These are phyloP conservation scores for Polylopha cassiicola DNA, from an alignment of 2,888 invertebrate species.

Conservation along the genomic window DNA sequence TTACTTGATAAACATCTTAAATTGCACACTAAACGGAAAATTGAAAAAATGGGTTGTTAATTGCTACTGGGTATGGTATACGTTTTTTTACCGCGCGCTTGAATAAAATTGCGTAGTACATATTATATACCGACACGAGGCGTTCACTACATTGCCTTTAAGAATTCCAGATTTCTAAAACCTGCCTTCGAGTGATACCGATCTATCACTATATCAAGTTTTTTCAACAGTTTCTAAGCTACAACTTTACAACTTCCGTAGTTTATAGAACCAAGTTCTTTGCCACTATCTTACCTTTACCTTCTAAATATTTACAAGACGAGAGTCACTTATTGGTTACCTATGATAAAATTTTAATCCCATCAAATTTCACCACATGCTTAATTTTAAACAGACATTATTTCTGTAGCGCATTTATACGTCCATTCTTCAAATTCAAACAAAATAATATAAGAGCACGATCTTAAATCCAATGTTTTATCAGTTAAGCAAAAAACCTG, in stretches of 20 bases:
- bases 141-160: background rate
- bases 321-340: too few species aligned
- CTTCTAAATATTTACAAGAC: too few species aligned
- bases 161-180: constrained; percentile 6
- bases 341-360: too few species aligned
- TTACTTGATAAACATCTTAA: background rate
- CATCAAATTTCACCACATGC: too few species aligned
- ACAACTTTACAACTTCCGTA: too few species aligned
- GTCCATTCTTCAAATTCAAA: too few species aligned
- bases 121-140: background rate
- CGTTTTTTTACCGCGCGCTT: constrained; percentile 1
- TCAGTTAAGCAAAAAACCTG: constrained; percentile 61
- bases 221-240: too few species aligned
- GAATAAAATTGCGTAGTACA: constrained; percentile 5
- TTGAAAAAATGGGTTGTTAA: constrained; percentile 3
- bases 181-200: background rate
- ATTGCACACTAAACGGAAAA: background rate
- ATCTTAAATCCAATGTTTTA: constrained; percentile 19
- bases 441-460: background rate
- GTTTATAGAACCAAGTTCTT: too few species aligned
- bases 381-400: too few species aligned
- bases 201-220: background rate
- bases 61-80: background rate
- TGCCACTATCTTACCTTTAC: too few species aligned
- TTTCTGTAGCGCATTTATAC: too few species aligned